phyloP scores from a whole-genome alignment of 2,797 vertebrate genomes.

The Anguilla marmorata region DNA sequence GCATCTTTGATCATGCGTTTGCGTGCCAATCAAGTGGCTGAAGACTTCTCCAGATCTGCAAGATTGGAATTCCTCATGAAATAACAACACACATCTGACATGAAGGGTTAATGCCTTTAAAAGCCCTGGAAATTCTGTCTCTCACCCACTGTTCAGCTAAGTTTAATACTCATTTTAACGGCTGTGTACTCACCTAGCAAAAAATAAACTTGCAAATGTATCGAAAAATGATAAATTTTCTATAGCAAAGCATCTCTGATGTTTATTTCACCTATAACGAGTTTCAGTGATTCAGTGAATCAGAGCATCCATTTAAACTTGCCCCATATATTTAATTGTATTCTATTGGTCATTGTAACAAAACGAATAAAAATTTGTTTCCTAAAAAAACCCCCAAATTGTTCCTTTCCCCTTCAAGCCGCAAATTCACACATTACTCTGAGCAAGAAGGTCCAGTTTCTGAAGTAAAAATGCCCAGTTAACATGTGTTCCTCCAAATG shows the following conservation, averaged over 20 bases:
- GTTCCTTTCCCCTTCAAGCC: not conserved
- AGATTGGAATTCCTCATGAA: not conserved
- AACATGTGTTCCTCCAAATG: slow-evolving; percentile 55
- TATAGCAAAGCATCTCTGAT: too few relatives aligned
- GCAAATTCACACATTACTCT: not conserved
- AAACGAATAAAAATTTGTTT: not conserved
- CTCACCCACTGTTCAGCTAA: slow-evolving; percentile 11
- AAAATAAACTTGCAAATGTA: not conserved
- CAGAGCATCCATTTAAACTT: not conserved
- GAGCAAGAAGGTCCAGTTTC: not conserved
- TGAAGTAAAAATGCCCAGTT: not conserved
- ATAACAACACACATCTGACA: slow-evolving; percentile 16
- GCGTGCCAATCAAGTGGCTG: not conserved
- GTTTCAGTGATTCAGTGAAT: not conserved
- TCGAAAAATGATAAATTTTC: not conserved
- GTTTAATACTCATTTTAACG: slow-evolving; percentile 18
- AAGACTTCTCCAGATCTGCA: not conserved
- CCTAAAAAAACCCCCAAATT: not conserved
- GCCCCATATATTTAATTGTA: not conserved
- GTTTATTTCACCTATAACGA: too few relatives aligned
- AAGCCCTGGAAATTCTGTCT: not conserved
- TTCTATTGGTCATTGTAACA: not conserved
- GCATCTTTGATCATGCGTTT: not conserved
- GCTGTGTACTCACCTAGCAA: too few relatives aligned
- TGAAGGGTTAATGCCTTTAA: not conserved